Evolutionary conservation across 1,140 invertebrate genomes (phyloP), one percentile per base, ranked within the genome.

Genomic region (Brachystomella parvula): DNA sequence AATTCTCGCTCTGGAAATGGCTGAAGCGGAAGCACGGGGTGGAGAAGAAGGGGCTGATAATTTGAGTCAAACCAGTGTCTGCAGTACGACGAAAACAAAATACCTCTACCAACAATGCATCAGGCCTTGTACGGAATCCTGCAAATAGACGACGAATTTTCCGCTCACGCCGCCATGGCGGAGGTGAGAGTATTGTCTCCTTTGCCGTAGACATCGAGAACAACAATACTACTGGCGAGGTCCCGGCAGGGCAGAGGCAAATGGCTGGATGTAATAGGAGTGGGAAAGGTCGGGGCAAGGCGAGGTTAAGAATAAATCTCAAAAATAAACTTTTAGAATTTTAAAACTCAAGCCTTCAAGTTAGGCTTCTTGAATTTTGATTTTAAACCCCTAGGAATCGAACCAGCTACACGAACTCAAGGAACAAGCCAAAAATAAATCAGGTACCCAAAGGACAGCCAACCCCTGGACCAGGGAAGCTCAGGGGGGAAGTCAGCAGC

Each of bases 121-220:
- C 24, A 6, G 49, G 49, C 9, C 6, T 53, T 6, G 9, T 26
- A 6, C 12, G 49, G 3, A 53, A 53, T 24, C 3, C 49, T 19
- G 49, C 49, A 12, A 53, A 53, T 53, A 9, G 19, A 6, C 49
- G 49, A 19, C 49, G 49, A 3, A 53, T 53, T 24, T 53, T 53
- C 49, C 49, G 49, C 3, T 17, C 49, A 6, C 9, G 49, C 9
- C 49, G 49, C 9, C 49, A 53, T 24, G 49, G 49, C 21, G 49
- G 49, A 15, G 49, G 49, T 24, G 49, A 53, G 24, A 53, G 49
- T 47, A 63, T 47, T 49, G 15, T 63, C 61, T 47, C 35, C 3
- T 33, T 47, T 47, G 61, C 39, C 30, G 49, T 53, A 6, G 49
- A 53, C 24, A 17, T 53, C 6, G 9, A 53, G 21, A 53, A 53